Conservation (phyloP, 2,797 vertebrate genomes). For the Clarias fuscus region DNA sequence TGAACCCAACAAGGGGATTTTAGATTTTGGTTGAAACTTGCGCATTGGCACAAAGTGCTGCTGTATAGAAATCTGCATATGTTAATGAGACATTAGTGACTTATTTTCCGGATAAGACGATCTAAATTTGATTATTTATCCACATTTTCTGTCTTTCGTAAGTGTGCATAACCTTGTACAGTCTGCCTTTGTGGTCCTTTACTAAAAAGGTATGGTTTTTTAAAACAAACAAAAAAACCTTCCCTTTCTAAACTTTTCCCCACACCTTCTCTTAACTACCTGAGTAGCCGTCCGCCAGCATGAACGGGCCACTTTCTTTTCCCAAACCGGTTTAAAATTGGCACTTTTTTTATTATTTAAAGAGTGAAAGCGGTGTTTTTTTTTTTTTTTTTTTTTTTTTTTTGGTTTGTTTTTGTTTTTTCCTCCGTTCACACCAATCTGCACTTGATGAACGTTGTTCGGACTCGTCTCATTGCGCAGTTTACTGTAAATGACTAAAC, state of each 20-base stretch:
- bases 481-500: conserved; percentile 11
- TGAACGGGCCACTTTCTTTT: conserved; percentile 25
- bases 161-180: conserved; percentile 49
- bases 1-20: background rate
- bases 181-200: conserved; percentile 60
- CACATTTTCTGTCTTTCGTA: background rate
- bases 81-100: background rate
- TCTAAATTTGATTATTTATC: background rate
- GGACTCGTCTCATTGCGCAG: background rate
- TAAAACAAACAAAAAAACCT: background rate
- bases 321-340: conserved; percentile 9
- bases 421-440: background rate
- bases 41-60: background rate
- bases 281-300: conserved; percentile 15
- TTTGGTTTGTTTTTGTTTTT: no score
- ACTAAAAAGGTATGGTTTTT: conserved; percentile 16
- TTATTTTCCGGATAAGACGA: background rate
- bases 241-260: background rate
- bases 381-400: background rate
- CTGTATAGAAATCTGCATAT: background rate
- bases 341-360: background rate
- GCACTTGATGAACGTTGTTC: background rate
- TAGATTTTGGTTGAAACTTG: background rate
- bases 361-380: background rate
- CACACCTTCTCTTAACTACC: conserved; percentile 21